Conservation (phyloP, 2,113 vertebrate species). For the Merops nubicus region DNA sequence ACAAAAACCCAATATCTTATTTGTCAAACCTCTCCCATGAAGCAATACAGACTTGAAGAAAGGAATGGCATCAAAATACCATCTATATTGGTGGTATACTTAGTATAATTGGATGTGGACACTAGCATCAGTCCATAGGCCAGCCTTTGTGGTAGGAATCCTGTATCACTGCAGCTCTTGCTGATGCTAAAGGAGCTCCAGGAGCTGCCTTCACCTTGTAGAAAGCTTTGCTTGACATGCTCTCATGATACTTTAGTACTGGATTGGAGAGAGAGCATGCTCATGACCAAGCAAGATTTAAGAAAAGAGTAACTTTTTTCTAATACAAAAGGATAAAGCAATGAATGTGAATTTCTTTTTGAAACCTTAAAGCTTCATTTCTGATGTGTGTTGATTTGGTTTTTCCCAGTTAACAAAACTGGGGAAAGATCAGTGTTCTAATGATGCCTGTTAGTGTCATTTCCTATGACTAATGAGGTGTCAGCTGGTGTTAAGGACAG, state of each 20-base stretch:
- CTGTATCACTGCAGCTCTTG: neutral
- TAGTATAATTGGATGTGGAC: neutral
- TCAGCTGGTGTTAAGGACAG: neutral
- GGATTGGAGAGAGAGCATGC: neutral
- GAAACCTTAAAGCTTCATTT: neutral
- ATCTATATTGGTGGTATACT: no score
- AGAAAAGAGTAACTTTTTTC: neutral
- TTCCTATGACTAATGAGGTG: constrained; percentile 16
- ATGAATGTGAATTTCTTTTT: neutral
- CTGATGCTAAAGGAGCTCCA: neutral
- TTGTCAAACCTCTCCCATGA: neutral
- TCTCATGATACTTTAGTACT: neutral
- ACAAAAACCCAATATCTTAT: neutral
- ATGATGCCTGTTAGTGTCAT: neutral
- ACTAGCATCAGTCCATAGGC: neutral
- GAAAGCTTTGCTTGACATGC: neutral
- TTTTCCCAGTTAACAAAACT: neutral
- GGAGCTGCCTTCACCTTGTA: constrained; percentile 21
- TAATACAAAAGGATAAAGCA: neutral
- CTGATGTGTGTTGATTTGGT: neutral
- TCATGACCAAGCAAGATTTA: neutral
- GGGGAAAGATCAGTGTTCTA: neutral
- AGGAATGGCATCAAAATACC: neutral
- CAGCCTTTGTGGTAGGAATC: neutral
- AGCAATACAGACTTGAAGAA: neutral